A percentile compares a stretch with the other conserved stretches of the same genome.
Evolutionary conservation across 2,797 vertebrate genomes (phyloP).

Genomic region (Varecia variegata): DNA sequence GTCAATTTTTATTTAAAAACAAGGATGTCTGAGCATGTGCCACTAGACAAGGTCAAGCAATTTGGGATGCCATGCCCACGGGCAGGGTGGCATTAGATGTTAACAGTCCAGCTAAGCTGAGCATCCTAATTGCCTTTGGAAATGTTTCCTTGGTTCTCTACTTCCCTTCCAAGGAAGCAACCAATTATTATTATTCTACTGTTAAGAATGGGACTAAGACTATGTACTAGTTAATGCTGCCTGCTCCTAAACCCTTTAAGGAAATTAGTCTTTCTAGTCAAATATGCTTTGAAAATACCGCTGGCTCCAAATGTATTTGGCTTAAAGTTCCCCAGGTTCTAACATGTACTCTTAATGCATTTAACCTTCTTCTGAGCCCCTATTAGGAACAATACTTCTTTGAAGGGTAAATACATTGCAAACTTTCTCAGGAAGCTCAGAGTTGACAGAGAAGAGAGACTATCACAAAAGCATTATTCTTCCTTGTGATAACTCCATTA

Average conservation of each 20-base stretch:
- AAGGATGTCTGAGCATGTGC: background rate
- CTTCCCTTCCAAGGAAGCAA: background rate
- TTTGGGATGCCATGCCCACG: background rate
- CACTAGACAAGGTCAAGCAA: background rate
- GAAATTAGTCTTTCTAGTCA: background rate
- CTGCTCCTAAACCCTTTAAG: background rate
- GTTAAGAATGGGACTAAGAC: background rate
- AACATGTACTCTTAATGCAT: background rate
- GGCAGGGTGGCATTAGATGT: background rate
- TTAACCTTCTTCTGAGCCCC: background rate
- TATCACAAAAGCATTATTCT: background rate
- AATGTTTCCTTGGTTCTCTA: background rate
- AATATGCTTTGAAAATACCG: background rate
- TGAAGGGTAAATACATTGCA: background rate
- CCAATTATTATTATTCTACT: background rate
- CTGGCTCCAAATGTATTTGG: background rate
- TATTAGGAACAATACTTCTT: background rate
- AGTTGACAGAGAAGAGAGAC: background rate
- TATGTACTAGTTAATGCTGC: background rate
- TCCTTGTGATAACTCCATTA: background rate
- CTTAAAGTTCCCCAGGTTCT: background rate
- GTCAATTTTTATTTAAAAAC: constrained; percentile 4
- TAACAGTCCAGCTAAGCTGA: background rate
- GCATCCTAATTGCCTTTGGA: background rate
- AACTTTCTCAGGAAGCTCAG: background rate